These are phyloP conservation scores for Hyperoodon ampullatus DNA, from an alignment of 2,113 vertebrate species.

Conservation along the genomic window DNA sequence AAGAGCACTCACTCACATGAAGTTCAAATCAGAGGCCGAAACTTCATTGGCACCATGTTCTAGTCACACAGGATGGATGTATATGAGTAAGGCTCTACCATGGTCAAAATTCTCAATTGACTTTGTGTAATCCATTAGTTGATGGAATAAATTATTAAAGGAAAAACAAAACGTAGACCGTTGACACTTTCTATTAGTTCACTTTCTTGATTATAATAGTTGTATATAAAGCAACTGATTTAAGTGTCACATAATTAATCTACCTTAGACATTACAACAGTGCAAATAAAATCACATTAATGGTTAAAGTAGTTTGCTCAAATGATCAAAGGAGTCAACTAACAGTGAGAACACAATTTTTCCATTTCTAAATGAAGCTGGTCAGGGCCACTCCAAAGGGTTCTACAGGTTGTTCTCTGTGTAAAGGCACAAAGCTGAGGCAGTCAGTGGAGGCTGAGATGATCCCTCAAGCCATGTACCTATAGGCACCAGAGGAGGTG, in stretches of 20 bases:
- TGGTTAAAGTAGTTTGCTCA: neutral
- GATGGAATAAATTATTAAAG: neutral
- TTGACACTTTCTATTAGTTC: neutral
- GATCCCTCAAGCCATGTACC: neutral
- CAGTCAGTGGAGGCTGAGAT: neutral
- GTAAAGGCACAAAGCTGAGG: neutral
- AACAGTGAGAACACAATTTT: neutral
- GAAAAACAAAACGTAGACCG: neutral
- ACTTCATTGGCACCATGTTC: neutral
- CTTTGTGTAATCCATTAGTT: neutral
- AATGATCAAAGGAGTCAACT: neutral
- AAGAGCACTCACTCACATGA: neutral
- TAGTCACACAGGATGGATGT: neutral
- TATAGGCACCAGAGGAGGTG: neutral
- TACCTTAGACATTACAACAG: neutral
- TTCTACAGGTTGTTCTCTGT: neutral
- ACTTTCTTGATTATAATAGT: neutral
- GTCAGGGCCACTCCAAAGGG: neutral
- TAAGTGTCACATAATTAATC: neutral
- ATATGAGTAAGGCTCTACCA: neutral
- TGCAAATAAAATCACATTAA: neutral
- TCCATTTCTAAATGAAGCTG: neutral
- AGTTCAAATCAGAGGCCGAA: neutral
- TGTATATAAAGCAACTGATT: neutral
- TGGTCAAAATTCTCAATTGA: neutral